These are phyloP conservation scores for Sinocyclocheilus maitianheensis DNA, from an alignment of 2,113 vertebrate species.

Conservation along the genomic window DNA sequence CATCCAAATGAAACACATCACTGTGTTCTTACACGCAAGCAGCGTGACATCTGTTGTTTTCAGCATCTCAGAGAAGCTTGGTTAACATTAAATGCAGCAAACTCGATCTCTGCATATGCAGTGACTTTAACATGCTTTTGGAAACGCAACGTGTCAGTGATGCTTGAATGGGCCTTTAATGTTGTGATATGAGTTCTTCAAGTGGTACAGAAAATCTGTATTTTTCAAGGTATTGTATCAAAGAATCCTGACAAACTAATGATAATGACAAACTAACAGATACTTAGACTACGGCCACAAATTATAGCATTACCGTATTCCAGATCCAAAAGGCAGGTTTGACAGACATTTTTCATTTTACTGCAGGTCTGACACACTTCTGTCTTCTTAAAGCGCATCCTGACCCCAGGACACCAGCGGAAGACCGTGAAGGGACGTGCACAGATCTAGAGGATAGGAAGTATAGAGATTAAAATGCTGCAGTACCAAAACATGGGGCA, in stretches of 20 bases:
- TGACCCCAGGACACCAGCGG: constrained; percentile 94
- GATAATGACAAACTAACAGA: too few relatives aligned
- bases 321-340: constrained; percentile 94
- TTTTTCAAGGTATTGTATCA: not conserved
- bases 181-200: not conserved
- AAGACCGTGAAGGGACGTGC: constrained; percentile 97
- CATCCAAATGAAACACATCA: too few relatives aligned
- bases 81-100: not conserved
- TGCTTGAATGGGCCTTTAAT: not conserved
- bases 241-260: not conserved
- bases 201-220: not conserved
- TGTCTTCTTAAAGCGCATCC: constrained; percentile 99
- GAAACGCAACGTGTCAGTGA: not conserved
- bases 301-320: constrained; percentile 85
- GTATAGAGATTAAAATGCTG: not conserved
- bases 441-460: constrained; percentile 82
- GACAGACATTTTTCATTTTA: constrained; percentile 98
- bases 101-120: not conserved
- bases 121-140: not conserved
- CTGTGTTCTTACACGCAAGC: too few relatives aligned
- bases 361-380: constrained; percentile 99
- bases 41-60: too few relatives aligned
- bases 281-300: not conserved
- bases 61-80: too few relatives aligned
- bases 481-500: not conserved